Evolutionary conservation across 2,888 invertebrate genomes (phyloP), one percentile per base, ranked within the genome.

Genomic region (Hybos culiciformis): DNA sequence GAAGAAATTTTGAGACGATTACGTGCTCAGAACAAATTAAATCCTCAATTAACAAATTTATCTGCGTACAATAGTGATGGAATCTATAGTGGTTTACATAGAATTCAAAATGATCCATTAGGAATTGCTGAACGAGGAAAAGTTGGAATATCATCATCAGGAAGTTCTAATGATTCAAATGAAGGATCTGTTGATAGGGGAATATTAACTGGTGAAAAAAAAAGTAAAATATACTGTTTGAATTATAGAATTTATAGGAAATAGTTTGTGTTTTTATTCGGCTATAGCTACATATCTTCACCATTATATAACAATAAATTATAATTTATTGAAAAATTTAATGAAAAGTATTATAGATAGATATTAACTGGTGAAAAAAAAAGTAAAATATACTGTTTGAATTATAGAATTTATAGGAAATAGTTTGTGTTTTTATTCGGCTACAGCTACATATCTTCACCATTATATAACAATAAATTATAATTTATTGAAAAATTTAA

Each of bases 1-100:
- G 79, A 79, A 59, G 76, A 78, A 33, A 69, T 78, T 49, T 70
- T 77, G 46, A 70, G 75, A 39, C 70, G 77, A 47, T 58, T 59
- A 67, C 68, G 73, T 57, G 55, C 68, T 66, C 60, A 74, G 62
- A 66, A 65, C 57, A 57, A 63, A 57, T 48, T 53, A 45, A 46
- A 57, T 5, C 56, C 58, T 23, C 56, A 58, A 38, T 56, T 55
- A 39, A 53, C 55, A n/a, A 59, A 57, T 42, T 52, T 41, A 60
- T 58, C 48, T 63, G 60, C 48, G n/a, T 36, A 20, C 20, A 36
- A 36, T n/a, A 36, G 20, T 20, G 19, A 20, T 36, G 59, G 59
- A 50, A n/a, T n/a, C n/a, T 61, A 61, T 37, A 54, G 56, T 46
- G 65, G 64, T 43, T 51, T 66, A 50, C 65, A 66, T 47, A 57